Base-by-base conservation (phyloP, 2,113 vertebrate genomes). In the Lepidiolamprologus cunningtoni region DNA sequence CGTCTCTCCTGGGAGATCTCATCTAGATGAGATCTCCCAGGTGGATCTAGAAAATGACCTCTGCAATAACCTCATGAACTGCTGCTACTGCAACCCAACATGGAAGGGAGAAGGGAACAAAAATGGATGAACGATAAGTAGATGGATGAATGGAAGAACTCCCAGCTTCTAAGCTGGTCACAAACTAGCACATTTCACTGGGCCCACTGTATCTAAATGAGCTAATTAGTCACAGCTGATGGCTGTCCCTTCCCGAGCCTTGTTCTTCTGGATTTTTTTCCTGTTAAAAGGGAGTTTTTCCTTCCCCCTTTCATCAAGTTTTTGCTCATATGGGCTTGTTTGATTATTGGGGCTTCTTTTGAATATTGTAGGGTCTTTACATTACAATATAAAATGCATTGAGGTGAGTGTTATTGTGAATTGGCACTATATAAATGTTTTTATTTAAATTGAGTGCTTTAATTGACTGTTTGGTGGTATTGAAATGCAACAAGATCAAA, bases 361-460 rank as follows among this genome's bases (percentile, higher is more conserved):
- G 19, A 40, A 68, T 37, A 3, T 40, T 68, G 3, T 40, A 68
- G 33, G 10, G 63, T 40, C 63, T 40, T 4, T 40, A 68, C 19
- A 37, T 40, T 68, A 40, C 63, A 13, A 68, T 0, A 68, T 21
- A 68, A 40, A 40, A 0, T 68, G 19, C 19, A 21, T 14, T 40
- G 33, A 40, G 19, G 19, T 21, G 17, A 66, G 7, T 68, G 63
- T 14, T 68, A 21, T 68, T 68, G 19, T 40, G 19, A 68, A 68
- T 68, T 68, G 19, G 33, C 63, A 14, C 63, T 13, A 40, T 21
- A 68, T 68, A 13, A 1, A 11, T 8, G 0, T 0, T 5, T 8
- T 9, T 6, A 31, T 61, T 40, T 40, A 9, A 68, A 42, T 6
- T 71, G 12, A 71, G 42, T 50, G 8, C 40, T 73, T 50, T 78